Conservation (phyloP, 2,888 invertebrate genomes). For the Microdon myrmicae region DNA sequence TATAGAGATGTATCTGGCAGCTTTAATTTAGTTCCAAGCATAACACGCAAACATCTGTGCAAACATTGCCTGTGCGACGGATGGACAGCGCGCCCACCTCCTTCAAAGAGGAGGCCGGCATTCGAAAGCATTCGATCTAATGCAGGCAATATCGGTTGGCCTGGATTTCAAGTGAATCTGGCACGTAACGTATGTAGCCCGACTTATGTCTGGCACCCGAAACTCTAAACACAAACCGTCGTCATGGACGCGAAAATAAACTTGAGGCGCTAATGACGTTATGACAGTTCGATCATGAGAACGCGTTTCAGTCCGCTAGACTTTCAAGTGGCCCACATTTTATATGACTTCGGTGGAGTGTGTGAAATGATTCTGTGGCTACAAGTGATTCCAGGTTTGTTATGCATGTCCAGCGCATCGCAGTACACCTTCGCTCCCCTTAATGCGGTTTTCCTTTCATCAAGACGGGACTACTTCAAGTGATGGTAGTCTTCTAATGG, state of each 20-base stretch:
- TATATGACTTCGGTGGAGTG: conserved; percentile 2
- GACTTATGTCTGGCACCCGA: conserved; percentile 48
- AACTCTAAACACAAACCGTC: conserved; percentile 44
- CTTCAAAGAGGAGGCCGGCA: conserved; percentile 13
- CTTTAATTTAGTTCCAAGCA: conserved; percentile 43
- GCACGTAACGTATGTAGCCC: conserved; percentile 34
- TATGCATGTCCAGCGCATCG: conserved; percentile 16
- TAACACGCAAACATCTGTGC: conserved; percentile 44
- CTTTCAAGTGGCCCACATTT: conserved; percentile 43
- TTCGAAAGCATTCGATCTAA: conserved; percentile 7
- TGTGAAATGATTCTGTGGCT: conserved; percentile 5
- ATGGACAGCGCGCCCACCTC: conserved; percentile 9
- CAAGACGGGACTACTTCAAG: conserved; percentile 4
- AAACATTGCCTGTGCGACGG: conserved; percentile 36
- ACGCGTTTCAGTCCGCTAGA: conserved; percentile 37
- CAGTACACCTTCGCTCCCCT: conserved; percentile 8
- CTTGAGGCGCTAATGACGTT: conserved; percentile 41
- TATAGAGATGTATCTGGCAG: conserved; percentile 18
- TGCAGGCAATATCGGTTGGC: conserved; percentile 32
- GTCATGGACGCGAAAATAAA: conserved; percentile 34
- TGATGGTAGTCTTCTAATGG: conserved; percentile 32
- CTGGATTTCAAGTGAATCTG: conserved; percentile 39
- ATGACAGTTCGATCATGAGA: conserved; percentile 34
- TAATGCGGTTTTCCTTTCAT: conserved; percentile 17
- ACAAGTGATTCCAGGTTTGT: conserved; percentile 39